A percentile compares a stretch with the other conserved stretches of the same genome.
Evolutionary conservation across 2,113 vertebrate genomes (phyloP).

Genomic region (Corapipo altera): DNA sequence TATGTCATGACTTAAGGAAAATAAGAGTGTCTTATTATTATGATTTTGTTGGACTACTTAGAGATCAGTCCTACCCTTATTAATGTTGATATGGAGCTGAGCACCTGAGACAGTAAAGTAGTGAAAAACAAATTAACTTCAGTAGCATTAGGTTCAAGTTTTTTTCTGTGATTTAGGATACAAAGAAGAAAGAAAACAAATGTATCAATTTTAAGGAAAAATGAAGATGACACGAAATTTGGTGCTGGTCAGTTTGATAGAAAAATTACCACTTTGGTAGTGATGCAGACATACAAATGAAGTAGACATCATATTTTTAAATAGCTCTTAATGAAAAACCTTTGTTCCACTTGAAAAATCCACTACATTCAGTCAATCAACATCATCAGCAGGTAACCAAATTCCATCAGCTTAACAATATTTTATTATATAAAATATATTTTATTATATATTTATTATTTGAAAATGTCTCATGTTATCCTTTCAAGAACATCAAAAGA

Average conservation of each 20-base stretch:
- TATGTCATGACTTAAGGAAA: not conserved
- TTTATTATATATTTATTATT: not conserved
- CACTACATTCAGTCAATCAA: not conserved
- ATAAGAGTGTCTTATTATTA: not conserved
- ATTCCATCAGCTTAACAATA: conserved; percentile 5
- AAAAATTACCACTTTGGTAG: not conserved
- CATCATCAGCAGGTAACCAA: not conserved
- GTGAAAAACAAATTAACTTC: not conserved
- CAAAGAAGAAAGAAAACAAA: not conserved
- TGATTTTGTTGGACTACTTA: not conserved
- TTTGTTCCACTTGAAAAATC: conserved; percentile 17
- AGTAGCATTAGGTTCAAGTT: not conserved
- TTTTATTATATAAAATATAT: not conserved
- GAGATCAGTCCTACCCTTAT: not conserved
- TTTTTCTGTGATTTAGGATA: not conserved
- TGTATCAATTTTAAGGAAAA: not conserved
- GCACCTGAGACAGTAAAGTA: not conserved
- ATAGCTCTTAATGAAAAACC: not conserved
- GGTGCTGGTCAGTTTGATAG: not conserved
- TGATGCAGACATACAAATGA: not conserved
- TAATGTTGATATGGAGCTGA: not conserved
- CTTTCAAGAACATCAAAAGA: conserved; percentile 39
- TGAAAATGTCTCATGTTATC: conserved; percentile 15
- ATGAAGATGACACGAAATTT: not conserved
- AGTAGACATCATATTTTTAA: not conserved